Percentiles rank a stretch among this genome's conserved stretches.
These are phyloP conservation scores for Dryoscopus gambensis DNA, from an alignment of 2,113 vertebrate species.

Conservation along the genomic window DNA sequence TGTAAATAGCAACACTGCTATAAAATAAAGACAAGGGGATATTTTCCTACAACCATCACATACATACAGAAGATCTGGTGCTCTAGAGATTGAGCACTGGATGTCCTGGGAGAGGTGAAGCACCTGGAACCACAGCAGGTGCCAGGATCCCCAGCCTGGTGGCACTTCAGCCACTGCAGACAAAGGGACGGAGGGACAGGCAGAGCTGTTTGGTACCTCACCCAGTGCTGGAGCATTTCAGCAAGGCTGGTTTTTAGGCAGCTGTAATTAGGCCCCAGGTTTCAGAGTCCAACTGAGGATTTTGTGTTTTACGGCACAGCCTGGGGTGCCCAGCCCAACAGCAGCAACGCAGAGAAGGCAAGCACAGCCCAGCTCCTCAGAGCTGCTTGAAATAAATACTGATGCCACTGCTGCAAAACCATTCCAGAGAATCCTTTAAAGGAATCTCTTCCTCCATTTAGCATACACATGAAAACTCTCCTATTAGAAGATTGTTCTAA, in stretches of 20 bases:
- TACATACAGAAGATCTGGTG: background rate
- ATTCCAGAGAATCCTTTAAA: background rate
- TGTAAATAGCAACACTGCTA: background rate
- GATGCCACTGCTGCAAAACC: background rate
- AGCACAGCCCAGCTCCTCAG: background rate
- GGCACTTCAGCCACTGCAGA: background rate
- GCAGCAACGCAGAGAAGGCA: rapidly evolving
- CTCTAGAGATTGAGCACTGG: background rate
- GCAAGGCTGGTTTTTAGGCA: background rate
- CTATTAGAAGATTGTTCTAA: background rate
- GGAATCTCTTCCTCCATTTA: background rate
- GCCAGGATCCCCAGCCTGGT: background rate
- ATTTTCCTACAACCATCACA: background rate
- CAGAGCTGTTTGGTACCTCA: background rate
- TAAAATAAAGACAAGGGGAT: background rate
- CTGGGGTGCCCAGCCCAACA: rapidly evolving
- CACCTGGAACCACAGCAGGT: background rate
- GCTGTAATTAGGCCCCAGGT: background rate
- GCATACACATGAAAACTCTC: background rate
- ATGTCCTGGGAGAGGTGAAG: background rate
- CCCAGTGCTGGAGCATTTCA: background rate
- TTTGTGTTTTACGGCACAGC: background rate
- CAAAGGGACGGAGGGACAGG: background rate
- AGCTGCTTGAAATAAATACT: background rate
- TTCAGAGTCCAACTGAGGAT: background rate